Conservation (phyloP, 64 coral and sea anemone species). For the Pachyseris speciosa region DNA sequence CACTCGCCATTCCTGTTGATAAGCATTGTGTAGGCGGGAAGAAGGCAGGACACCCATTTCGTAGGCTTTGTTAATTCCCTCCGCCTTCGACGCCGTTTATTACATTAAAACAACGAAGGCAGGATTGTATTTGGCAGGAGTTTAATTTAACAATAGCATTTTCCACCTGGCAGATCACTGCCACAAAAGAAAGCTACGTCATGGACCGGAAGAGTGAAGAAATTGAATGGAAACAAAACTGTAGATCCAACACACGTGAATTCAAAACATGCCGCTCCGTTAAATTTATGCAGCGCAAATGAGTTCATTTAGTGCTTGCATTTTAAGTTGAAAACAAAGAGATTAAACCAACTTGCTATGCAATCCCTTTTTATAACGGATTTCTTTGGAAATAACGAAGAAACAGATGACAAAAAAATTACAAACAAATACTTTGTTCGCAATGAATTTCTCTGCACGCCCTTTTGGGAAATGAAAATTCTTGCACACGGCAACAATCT, state of each 20-base stretch:
- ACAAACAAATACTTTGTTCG: neutral
- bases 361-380: neutral
- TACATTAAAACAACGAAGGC: neutral
- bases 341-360: neutral
- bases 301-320: neutral
- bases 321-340: neutral
- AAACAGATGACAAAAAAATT: neutral
- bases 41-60: conserved; percentile 4
- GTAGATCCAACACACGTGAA: neutral
- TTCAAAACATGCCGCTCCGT: neutral
- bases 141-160: conserved; percentile 3
- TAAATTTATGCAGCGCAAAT: conserved; percentile 16
- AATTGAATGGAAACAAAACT: conserved; percentile 9
- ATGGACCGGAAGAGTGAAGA: neutral
- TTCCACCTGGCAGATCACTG: neutral
- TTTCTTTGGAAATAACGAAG: neutral
- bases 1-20: neutral
- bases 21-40: neutral
- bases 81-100: neutral
- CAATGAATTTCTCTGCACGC: neutral
- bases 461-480: neutral
- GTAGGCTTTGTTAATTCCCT: conserved; percentile 1
- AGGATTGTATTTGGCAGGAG: neutral
- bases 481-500: neutral
- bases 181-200: neutral